phyloP scores from a whole-genome alignment of 2,888 invertebrate genomes.

The Calameuta filiformis region DNA sequence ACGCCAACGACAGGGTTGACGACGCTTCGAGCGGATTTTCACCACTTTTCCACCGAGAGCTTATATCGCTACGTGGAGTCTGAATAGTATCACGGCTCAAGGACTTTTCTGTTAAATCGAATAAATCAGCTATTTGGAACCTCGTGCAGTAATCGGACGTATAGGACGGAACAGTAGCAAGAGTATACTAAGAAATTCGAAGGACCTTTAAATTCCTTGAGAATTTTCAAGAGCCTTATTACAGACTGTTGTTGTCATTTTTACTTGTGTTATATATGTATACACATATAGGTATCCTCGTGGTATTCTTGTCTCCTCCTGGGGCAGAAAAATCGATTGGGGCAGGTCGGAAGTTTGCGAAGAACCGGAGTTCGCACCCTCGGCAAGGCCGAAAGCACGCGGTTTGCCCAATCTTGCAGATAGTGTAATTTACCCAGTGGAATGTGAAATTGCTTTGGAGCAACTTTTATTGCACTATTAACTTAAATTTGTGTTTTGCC shows the following conservation, averaged over 20 bases:
- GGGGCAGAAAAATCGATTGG: neutral
- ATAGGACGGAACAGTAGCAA: neutral
- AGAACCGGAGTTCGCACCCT: neutral
- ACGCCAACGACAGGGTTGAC: neutral
- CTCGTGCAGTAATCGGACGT: neutral
- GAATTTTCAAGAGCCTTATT: neutral
- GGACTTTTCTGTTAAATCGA: neutral
- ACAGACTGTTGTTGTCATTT: neutral
- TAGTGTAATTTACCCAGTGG: constrained; percentile 44
- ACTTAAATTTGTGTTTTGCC: constrained; percentile 28
- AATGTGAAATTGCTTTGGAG: constrained; percentile 44
- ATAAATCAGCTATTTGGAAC: neutral
- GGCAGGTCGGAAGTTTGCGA: neutral
- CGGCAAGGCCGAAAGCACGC: constrained; percentile 25
- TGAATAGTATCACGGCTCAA: neutral
- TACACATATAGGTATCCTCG: neutral
- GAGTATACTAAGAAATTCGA: neutral
- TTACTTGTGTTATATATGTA: neutral
- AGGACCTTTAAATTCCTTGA: neutral
- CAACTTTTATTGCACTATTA: constrained; percentile 39
- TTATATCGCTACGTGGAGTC: neutral
- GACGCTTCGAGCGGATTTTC: neutral
- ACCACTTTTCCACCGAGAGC: neutral
- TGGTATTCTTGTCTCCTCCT: neutral
- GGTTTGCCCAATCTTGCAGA: constrained; percentile 43